Evolutionary conservation across 2,797 vertebrate species (phyloP), one percentile per base, ranked within the genome.

Genomic region (Tamandua tetradactyla): DNA sequence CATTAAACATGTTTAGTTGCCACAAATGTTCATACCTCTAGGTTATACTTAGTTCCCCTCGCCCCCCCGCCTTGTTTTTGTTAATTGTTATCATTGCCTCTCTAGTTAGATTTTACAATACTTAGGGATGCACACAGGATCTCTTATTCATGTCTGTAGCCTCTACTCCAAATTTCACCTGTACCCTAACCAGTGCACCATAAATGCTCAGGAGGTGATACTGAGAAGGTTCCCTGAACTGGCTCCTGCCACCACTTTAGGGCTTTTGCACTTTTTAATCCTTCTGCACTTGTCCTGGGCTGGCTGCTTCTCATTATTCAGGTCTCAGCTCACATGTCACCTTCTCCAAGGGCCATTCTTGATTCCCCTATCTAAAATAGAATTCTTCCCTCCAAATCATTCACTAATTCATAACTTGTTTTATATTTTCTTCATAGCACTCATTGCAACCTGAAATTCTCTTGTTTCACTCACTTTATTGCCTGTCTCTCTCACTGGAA

Each of bases 401-500:
- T 92, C 47, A 61, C 93, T 80, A n/a, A n/a, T 32, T 87, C 59
- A 66, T 87, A 81, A 76, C 18, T 91, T 91, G 44, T 71, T 7
- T 47, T 42, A 79, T 87, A 69, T 76, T 93, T 93, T 85, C 49
- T 27, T 85, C 42, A 81, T 23, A 81, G 78, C n/a, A 74, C 69
- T 92, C 59, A 49, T 40, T 37, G 18, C 17, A 89, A 68, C 79
- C 37, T 35, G 42, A 42, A 74, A 86, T 81, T 87, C 10, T 94
- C n/a, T 87, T 64, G 72, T 83, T 92, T 78, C 47, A 79, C 23
- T 89, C 35, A 91, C n/a, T 92, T 87, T 52, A 62, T 87, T 90
- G 42, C 80, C 44, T 75, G 18, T 92, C 69, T 89, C 72, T 35
- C 47, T 93, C 37, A 32, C 61, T 87, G 37, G 61, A 87, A 87